These are phyloP conservation scores for Caenorhabditis latens DNA, from an alignment of 1,140 invertebrate species.

Conservation along the genomic window DNA sequence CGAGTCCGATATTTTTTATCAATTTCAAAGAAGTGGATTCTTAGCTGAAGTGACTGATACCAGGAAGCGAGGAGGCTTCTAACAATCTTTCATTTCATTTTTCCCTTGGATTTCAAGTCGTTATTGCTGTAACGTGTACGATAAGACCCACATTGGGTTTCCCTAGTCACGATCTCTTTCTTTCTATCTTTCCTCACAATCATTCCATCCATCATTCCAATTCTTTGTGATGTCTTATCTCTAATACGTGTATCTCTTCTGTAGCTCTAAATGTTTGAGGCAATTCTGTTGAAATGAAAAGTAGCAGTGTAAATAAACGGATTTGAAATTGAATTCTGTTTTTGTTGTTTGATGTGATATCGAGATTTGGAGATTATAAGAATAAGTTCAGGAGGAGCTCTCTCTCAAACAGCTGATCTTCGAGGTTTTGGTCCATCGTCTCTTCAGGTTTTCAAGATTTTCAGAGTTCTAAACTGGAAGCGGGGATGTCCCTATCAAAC, in stretches of 20 bases:
- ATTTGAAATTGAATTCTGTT: neutral
- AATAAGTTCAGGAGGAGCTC: too few relatives aligned
- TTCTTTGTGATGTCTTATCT: neutral
- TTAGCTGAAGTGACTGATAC: neutral
- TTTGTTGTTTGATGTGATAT: too few relatives aligned
- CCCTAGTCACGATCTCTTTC: neutral
- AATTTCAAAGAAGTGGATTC: neutral
- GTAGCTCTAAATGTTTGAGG: conserved; percentile 6
- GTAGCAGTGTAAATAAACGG: neutral
- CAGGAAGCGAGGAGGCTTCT: neutral
- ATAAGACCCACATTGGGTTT: conserved; percentile 17
- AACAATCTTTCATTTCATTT: neutral
- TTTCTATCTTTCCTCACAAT: neutral
- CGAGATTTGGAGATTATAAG: too few relatives aligned
- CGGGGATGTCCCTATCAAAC: too few relatives aligned
- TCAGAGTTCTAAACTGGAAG: too few relatives aligned
- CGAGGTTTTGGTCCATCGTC: too few relatives aligned
- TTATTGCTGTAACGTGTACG: conserved; percentile 1
- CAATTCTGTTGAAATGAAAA: conserved; percentile 1
- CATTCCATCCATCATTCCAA: neutral
- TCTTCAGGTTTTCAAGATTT: too few relatives aligned
- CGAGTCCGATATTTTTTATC: neutral
- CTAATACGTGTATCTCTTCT: neutral
- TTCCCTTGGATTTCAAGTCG: neutral
- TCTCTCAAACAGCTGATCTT: too few relatives aligned